phyloP scores from a whole-genome alignment of 53 echinoderm and acorn worm species.

The Hippasteria phrygiana region DNA sequence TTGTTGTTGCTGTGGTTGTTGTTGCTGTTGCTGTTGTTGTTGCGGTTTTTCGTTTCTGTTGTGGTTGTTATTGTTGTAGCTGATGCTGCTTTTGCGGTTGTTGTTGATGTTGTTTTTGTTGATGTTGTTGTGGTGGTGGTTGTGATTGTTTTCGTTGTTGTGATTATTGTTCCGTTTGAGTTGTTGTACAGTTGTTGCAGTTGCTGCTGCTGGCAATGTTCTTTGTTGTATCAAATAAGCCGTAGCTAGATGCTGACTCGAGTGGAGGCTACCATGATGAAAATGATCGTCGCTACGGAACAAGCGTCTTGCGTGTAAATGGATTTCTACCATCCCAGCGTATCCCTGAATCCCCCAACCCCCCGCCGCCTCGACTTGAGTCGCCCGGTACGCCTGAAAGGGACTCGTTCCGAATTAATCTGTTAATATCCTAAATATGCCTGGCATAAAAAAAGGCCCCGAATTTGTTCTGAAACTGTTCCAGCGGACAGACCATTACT shows the following conservation, averaged over 20 bases:
- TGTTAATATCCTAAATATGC: slow-evolving; percentile 32
- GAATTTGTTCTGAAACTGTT: slow-evolving; percentile 27
- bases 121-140: neutral
- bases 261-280: no score
- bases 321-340: slow-evolving; percentile 25
- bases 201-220: neutral
- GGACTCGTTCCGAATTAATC: slow-evolving; percentile 46
- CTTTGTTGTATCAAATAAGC: no score
- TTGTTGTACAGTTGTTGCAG: neutral
- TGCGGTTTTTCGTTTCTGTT: neutral
- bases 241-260: no score
- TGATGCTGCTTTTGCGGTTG: neutral
- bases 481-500: slow-evolving; percentile 15
- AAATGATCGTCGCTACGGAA: neutral
- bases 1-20: no score
- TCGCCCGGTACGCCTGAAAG: neutral
- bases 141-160: no score
- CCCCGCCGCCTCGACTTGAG: slow-evolving; percentile 20
- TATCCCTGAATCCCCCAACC: neutral
- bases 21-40: neutral
- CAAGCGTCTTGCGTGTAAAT: slow-evolving; percentile 29
- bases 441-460: slow-evolving; percentile 44
- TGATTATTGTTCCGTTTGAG: neutral
- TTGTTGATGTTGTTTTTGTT: neutral
- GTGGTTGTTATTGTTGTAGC: neutral